Conservation (phyloP, 1,140 invertebrate genomes). For the Macrostomum lignano region DNA sequence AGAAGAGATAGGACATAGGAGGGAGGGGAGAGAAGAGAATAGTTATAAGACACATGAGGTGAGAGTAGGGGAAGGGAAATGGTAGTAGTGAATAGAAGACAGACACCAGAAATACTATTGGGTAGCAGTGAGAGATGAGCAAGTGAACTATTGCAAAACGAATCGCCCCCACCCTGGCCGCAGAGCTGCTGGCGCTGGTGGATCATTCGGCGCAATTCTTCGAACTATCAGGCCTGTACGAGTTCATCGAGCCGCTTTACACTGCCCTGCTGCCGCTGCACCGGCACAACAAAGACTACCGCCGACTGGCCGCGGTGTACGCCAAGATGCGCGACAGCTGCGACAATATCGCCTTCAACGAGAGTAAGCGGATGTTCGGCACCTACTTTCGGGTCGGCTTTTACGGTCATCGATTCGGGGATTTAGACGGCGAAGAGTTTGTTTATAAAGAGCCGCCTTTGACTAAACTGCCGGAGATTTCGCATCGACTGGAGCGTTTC, state of each 20-base stretch:
- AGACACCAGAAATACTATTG: background rate
- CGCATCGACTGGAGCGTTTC: constrained; percentile 71
- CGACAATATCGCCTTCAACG: constrained; percentile 37
- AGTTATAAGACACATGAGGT: no score
- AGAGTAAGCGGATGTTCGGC: constrained; percentile 75
- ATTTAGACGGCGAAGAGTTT: constrained; percentile 69
- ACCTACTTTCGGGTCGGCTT: constrained; percentile 87
- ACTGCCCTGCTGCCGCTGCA: constrained; percentile 58
- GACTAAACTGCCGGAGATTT: constrained; percentile 82
- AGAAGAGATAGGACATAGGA: no score
- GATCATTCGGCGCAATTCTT: constrained; percentile 8
- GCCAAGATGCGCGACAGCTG: constrained; percentile 35
- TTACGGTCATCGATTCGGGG: constrained; percentile 70
- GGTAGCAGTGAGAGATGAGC: background rate
- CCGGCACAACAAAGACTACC: constrained; percentile 60
- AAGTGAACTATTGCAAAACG: background rate
- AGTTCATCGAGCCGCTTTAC: constrained; percentile 75
- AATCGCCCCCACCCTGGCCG: background rate
- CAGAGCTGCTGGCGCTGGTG: no score
- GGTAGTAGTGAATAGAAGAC: background rate
- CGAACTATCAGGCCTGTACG: constrained; percentile 75
- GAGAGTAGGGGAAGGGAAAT: no score
- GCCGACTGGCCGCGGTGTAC: constrained; percentile 67
- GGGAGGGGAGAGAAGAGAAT: no score
- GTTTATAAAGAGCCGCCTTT: constrained; percentile 83